Conservation (phyloP, 2,888 invertebrate genomes). For the Mermis nigrescens region DNA sequence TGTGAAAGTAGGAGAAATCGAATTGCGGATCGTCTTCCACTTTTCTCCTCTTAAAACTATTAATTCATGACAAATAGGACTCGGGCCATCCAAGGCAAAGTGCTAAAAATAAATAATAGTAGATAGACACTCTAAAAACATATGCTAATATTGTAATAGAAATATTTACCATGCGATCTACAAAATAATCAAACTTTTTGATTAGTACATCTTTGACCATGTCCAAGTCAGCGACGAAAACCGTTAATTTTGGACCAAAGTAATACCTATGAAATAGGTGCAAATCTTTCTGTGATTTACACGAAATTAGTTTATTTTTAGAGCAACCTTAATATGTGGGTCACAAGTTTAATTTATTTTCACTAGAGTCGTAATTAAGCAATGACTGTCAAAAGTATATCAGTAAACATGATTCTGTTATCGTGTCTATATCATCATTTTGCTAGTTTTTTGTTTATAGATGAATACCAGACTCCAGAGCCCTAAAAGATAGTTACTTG, state of each 20-base stretch:
- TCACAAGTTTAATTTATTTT: too few relatives aligned
- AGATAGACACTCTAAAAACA: not conserved
- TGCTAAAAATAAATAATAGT: not conserved
- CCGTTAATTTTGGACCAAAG: constrained; percentile 18
- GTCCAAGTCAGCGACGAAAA: constrained; percentile 31
- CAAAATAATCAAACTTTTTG: constrained; percentile 32
- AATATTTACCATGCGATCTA: constrained; percentile 28
- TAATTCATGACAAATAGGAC: not conserved
- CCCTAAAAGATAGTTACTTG: too few relatives aligned
- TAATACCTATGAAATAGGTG: constrained; percentile 1
- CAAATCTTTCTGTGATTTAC: too few relatives aligned
- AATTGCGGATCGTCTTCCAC: not conserved
- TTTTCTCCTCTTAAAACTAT: not conserved
- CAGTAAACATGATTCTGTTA: too few relatives aligned
- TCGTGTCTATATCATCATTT: too few relatives aligned
- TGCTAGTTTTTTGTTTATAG: too few relatives aligned
- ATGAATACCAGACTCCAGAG: too few relatives aligned
- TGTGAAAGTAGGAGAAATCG: not conserved
- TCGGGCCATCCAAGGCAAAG: not conserved
- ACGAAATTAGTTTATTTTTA: too few relatives aligned
- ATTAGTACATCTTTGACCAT: constrained; percentile 31
- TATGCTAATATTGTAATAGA: not conserved
- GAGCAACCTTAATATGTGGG: too few relatives aligned
- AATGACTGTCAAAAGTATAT: too few relatives aligned
- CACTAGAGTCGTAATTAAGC: too few relatives aligned